A percentile compares a stretch with the other conserved stretches of the same genome.
Evolutionary conservation across 1,140 invertebrate species (phyloP).

Genomic region (Oreohelix idahoensis): DNA sequence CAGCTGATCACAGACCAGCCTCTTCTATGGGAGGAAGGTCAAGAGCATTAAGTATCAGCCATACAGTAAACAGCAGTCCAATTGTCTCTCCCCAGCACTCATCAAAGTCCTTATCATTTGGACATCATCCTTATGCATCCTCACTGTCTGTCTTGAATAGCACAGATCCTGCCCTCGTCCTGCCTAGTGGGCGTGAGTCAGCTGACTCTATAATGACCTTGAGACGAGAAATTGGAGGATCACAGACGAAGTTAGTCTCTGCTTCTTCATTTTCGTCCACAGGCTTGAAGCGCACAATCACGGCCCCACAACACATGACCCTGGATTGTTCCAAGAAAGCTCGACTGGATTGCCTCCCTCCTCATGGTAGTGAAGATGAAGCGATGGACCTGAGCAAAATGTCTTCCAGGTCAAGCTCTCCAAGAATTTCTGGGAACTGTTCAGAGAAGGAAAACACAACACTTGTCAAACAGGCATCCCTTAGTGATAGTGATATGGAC

Average conservation of each 20-base stretch:
- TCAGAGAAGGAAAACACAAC: constrained; percentile 47
- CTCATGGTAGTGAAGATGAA: constrained; percentile 18
- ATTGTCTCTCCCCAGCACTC: neutral
- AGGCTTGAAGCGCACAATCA: constrained; percentile 48
- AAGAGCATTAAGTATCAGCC: constrained; percentile 8
- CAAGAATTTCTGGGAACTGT: neutral
- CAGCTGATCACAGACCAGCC: neutral
- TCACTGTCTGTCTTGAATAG: neutral
- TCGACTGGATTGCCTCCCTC: constrained; percentile 1
- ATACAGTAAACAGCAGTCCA: neutral
- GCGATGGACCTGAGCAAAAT: constrained; percentile 55
- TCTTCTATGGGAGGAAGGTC: neutral
- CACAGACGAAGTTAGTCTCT: neutral
- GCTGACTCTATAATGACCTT: constrained; percentile 40
- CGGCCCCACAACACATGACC: constrained; percentile 40
- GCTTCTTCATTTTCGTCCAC: constrained; percentile 29
- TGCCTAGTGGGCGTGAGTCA: constrained; percentile 35
- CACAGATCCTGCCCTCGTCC: constrained; percentile 3
- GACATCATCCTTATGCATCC: neutral
- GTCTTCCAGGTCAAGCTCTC: constrained; percentile 10
- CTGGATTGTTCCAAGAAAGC: constrained; percentile 41
- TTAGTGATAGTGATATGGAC: constrained; percentile 43
- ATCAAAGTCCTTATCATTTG: neutral
- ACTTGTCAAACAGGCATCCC: neutral
- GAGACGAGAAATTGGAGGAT: constrained; percentile 30